Conservation (phyloP, 1,140 invertebrate genomes). For the Armadillidium nasatum region DNA sequence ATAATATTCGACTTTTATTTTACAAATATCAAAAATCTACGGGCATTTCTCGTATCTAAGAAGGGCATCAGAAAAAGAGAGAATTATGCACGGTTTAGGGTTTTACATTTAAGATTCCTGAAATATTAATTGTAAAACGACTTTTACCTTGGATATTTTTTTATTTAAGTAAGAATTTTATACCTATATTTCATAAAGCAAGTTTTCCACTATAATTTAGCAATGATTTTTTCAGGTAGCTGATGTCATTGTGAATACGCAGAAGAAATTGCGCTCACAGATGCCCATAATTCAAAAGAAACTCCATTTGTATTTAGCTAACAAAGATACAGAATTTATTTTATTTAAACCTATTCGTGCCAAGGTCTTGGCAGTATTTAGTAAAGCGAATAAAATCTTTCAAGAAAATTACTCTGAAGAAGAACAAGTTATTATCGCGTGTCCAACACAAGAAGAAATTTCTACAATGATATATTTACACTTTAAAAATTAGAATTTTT, state of each 20-base stretch:
- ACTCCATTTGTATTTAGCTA: constrained; percentile 93
- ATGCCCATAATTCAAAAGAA: constrained; percentile 73
- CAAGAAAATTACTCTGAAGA: constrained; percentile 70
- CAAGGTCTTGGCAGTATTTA: constrained; percentile 71
- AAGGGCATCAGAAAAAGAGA: too few relatives aligned
- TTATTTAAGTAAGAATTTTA: too few relatives aligned
- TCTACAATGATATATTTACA: not conserved
- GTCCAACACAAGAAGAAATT: constrained; percentile 84
- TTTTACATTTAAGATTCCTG: too few relatives aligned
- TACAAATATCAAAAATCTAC: too few relatives aligned
- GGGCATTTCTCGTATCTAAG: too few relatives aligned
- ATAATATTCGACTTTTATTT: too few relatives aligned
- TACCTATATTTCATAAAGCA: too few relatives aligned
- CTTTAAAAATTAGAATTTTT: not conserved
- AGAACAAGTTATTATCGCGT: constrained; percentile 74
- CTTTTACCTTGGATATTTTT: too few relatives aligned
- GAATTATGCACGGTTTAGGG: too few relatives aligned
- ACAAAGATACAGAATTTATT: constrained; percentile 92
- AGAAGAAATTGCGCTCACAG: constrained; percentile 37
- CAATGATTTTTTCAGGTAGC: constrained; percentile 28
- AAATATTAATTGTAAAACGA: too few relatives aligned
- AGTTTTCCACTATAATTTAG: too few relatives aligned
- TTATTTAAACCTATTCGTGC: constrained; percentile 87
- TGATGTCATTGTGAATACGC: constrained; percentile 31
- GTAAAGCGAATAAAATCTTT: constrained; percentile 73